Percentiles rank a stretch among this genome's conserved stretches.
Conservation (phyloP, 2,797 vertebrate species). For the Orestias chungarensis region DNA sequence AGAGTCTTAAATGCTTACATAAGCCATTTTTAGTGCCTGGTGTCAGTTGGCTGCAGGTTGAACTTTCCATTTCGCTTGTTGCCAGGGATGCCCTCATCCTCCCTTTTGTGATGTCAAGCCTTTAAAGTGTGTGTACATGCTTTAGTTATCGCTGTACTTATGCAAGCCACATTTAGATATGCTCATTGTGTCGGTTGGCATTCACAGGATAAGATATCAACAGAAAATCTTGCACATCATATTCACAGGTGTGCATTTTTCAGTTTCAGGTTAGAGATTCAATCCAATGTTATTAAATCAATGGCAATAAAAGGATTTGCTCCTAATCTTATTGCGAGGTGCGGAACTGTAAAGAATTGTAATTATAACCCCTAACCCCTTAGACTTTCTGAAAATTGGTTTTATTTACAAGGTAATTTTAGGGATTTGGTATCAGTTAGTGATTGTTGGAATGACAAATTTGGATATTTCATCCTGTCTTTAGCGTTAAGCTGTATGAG, state of each 20-base stretch:
- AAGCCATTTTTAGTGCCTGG: slow-evolving; percentile 40
- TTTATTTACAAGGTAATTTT: slow-evolving; percentile 3
- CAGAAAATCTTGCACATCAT: slow-evolving; percentile 22
- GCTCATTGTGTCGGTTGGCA: slow-evolving; percentile 22
- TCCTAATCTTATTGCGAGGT: slow-evolving; percentile 9
- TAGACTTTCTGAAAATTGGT: slow-evolving; percentile 9
- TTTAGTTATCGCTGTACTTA: slow-evolving; percentile 21
- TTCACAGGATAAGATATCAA: slow-evolving; percentile 3
- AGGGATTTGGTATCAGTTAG: slow-evolving; percentile 6
- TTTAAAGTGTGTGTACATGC: slow-evolving; percentile 26
- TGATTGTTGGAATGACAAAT: slow-evolving; percentile 55
- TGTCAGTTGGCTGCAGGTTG: slow-evolving; percentile 44
- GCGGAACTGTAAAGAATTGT: slow-evolving; percentile 12
- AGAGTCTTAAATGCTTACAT: slow-evolving; percentile 33
- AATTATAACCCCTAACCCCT: slow-evolving; percentile 16
- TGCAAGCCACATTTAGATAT: slow-evolving; percentile 34
- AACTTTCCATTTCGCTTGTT: slow-evolving; percentile 53
- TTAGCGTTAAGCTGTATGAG: slow-evolving; percentile 63
- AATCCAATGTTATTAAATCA: slow-evolving; percentile 10
- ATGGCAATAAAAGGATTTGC: slow-evolving; percentile 22
- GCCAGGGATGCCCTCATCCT: slow-evolving; percentile 59
- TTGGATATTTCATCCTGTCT: slow-evolving; percentile 62
- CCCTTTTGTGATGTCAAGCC: slow-evolving; percentile 38
- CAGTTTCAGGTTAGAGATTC: slow-evolving; percentile 1
- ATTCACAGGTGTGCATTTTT: not conserved